phyloP scores from a whole-genome alignment of 2,113 vertebrate species.

The Mungos mungo region DNA sequence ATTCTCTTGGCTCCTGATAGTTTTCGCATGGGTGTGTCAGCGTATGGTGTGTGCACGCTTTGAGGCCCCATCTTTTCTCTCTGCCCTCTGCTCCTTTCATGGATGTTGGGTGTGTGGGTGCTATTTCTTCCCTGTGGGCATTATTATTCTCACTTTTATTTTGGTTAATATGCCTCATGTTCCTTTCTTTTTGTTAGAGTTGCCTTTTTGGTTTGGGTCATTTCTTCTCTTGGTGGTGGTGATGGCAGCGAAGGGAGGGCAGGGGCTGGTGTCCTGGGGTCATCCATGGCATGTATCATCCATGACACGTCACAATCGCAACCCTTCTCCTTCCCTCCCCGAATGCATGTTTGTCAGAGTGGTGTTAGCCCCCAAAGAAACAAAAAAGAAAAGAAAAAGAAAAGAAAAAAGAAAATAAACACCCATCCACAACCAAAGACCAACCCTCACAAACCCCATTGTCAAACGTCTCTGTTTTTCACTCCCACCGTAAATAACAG shows the following conservation, averaged over 20 bases:
- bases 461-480: slow-evolving; percentile 89
- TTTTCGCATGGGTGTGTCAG: slow-evolving; percentile 82
- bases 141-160: slow-evolving; percentile 49
- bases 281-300: slow-evolving; percentile 89
- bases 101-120: slow-evolving; percentile 67
- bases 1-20: slow-evolving; percentile 69
- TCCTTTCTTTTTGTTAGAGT: slow-evolving; percentile 22
- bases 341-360: slow-evolving; percentile 92
- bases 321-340: slow-evolving; percentile 77
- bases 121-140: slow-evolving; percentile 16
- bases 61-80: slow-evolving; percentile 64
- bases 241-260: slow-evolving; percentile 69
- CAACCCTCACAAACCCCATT: slow-evolving; percentile 78
- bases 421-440: slow-evolving; percentile 85
- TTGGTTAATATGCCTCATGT: slow-evolving; percentile 59
- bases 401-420: slow-evolving; percentile 39
- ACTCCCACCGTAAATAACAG: slow-evolving; percentile 87
- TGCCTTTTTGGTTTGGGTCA: slow-evolving; percentile 76
- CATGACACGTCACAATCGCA: slow-evolving; percentile 84
- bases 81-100: slow-evolving; percentile 65
- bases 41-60: slow-evolving; percentile 82
- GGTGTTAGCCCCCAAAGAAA: slow-evolving; percentile 75
- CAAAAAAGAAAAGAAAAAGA: slow-evolving; percentile 79
- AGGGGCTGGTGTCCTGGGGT: slow-evolving; percentile 65
- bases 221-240: slow-evolving; percentile 61